Evolutionary conservation across 2,888 invertebrate genomes (phyloP), one percentile per base, ranked within the genome.

Genomic region (Apodemia mormo): DNA sequence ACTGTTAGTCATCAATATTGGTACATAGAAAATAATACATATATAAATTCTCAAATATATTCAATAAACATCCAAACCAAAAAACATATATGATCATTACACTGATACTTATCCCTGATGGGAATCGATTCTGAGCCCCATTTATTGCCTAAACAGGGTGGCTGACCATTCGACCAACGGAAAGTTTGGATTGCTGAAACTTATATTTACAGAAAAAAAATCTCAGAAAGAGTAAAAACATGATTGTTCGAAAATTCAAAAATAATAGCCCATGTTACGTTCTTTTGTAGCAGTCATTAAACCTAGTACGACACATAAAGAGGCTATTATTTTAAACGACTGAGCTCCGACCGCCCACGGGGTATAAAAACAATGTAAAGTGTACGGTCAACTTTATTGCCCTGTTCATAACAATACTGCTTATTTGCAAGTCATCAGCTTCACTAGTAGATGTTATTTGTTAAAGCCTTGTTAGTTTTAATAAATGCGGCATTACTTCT

Each of bases 321-420:
- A 61, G 61, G 33, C 61, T 61, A 33, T 30, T 61, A 61, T 61
- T 61, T 61, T 61, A 61, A 61, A 61, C 61, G 33, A 61, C 33
- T 61, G 33, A 30, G 12, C 14, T 61, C 14, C 29, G 10, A 29
- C 58, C 30, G 10, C 58, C 10, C 30, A 61, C 58, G 30, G 58
- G 33, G 30, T 29, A 61, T 10, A 61, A 61, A 29, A 61, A 61
- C 58, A 61, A 61, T 61, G 58, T 61, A 30, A 58, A 58, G 30
- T 12, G 30, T 61, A 12, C 12, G 58, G 30, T 30, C 29, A 33
- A 33, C 58, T 30, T 30, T 58, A 58, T 30, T 61, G 30, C 30
- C 30, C 12, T 61, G 30, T 61, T 61, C 10, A 56, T 22, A 54
- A 54, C 29, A 30, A 30, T 58, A 58, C 58, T 10, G 58, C 29